These are phyloP conservation scores for Thalassophryne amazonica DNA, from an alignment of 2,797 vertebrate species.

Conservation along the genomic window DNA sequence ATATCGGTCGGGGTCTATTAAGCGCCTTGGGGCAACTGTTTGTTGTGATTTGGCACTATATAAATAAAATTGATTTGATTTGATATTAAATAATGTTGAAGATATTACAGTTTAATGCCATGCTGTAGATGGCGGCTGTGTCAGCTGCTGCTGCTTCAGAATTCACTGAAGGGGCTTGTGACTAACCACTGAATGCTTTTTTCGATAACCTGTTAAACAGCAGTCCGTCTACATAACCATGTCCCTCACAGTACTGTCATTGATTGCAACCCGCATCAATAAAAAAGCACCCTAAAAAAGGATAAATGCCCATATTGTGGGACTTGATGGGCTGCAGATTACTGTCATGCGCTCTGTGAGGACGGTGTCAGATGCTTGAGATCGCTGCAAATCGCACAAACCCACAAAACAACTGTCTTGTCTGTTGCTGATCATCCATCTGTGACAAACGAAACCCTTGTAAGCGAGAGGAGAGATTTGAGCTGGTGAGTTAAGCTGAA, in stretches of 20 bases:
- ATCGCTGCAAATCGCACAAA: slow-evolving; percentile 41
- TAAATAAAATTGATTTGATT: too few relatives aligned
- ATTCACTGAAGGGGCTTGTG: slow-evolving; percentile 23
- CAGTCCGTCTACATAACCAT: slow-evolving; percentile 55
- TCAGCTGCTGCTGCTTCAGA: too few relatives aligned
- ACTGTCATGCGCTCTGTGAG: slow-evolving; percentile 31
- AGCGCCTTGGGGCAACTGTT: too few relatives aligned
- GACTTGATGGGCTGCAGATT: slow-evolving; percentile 44
- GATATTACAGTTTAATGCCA: too few relatives aligned
- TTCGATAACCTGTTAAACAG: slow-evolving; percentile 60
- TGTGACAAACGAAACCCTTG: slow-evolving; percentile 53
- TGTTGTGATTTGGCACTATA: too few relatives aligned
- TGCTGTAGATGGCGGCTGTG: too few relatives aligned
- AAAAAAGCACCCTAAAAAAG: slow-evolving; percentile 46
- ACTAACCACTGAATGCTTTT: slow-evolving; percentile 23
- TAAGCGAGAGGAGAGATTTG: slow-evolving; percentile 27
- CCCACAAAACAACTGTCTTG: slow-evolving; percentile 61
- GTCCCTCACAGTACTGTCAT: slow-evolving; percentile 40
- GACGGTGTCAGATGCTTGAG: slow-evolving; percentile 41
- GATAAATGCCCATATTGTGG: slow-evolving; percentile 29
- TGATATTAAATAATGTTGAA: too few relatives aligned
- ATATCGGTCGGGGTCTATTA: too few relatives aligned
- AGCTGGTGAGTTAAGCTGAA: slow-evolving; percentile 35
- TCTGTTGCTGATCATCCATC: slow-evolving; percentile 47
- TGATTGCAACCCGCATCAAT: slow-evolving; percentile 49